Base-by-base conservation (phyloP, 2,797 vertebrate genomes). In the Falco novaeseelandiae region DNA sequence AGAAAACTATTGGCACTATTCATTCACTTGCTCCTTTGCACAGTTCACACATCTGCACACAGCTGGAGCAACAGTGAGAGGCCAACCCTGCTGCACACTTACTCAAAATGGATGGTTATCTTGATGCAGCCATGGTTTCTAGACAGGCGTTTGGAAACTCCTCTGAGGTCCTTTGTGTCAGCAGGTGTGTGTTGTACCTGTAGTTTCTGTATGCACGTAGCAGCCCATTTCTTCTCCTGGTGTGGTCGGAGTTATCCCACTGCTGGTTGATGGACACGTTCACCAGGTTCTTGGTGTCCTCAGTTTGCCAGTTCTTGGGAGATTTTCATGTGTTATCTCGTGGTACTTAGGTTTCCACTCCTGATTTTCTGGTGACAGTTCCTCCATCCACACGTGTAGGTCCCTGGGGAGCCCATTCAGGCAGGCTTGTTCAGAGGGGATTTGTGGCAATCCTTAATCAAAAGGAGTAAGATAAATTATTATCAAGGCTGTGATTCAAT, bases 271-370 rank as follows among this genome's bases (percentile, higher is more conserved):
- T 10, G 30, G 27, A 30, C 14, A 36, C 7, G 2, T 62, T 80
- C n/a, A 73, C 22, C 27, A 71, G 19, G 14, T 6, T 80, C 48
- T 80, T 51, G 19, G 15, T 44, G 19, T 55, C 72, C 16, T 73
- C 29, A 58, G 34, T 77, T 90, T 66, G 21, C 10, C 34, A 30
- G 29, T 36, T 58, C 26, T 30, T 52, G 51, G 16, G 27, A 88
- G 38, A n/a, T 13, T 44, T 66, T 17, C 14, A 10, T 0, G 0
- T 20, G 6, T 8, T 49, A 1, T 52, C 25, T 74, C 1, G 1
- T 21, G n/a, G 48, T 20, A 36, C 8, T 1, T 36, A 10, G 0
- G 0, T 66, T 76, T 79, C 34, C n/a, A 26, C 30, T 48, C 44
- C 52, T 67, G 23, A 32, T 38, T 87, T 79, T 76, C 32, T 49